Base-by-base conservation (phyloP, 2,888 invertebrate species). In the Drosophila yooni region DNA sequence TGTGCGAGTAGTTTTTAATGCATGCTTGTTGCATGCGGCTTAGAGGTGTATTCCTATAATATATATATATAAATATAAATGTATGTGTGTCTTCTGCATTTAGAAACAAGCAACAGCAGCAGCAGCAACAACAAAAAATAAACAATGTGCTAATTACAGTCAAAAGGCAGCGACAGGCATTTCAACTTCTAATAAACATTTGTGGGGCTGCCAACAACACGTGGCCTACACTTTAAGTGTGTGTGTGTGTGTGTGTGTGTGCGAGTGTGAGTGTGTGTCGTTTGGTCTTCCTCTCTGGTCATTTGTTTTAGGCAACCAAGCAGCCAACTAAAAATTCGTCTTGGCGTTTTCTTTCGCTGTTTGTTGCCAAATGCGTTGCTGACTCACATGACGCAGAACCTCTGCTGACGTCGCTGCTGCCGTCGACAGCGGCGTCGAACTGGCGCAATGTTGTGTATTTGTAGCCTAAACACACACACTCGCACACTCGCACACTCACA, bases 301-400 rank as follows among this genome's bases (percentile, higher is more conserved):
- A 81, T 74, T 81, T 79, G 84, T 76, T 73, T 78, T 73, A 74
- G 74, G 76, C 76, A 71, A 71, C 75, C 66, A 60, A 63, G 74
- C 73, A 72, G 58, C 61, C 79, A 76, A 76, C 64, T 65, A 79
- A 69, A 73, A 82, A 74, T 83, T 83, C 71, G 73, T 81, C 76
- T 81, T 75, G 79, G 70, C 82, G 65, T 57, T 40, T 57, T 57
- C 40, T 59, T 81, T 75, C 21, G 59, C 65, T 70, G 63, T 80
- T 60, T 76, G 67, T 72, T 80, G 86, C 90, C 86, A 88, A 85
- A 81, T 88, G 84, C 84, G 84, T 85, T 84, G 86, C 86, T 87
- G 86, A 87, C 90, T 87, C 90, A 87, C 86, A 90, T 89, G 90
- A 89, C 90, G 90, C 90, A 87, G 84, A 87, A 87, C 76, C 75